A percentile compares a stretch with the other conserved stretches of the same genome.
phyloP scores from a whole-genome alignment of 1,140 invertebrate genomes.

The Cherax destructor region DNA sequence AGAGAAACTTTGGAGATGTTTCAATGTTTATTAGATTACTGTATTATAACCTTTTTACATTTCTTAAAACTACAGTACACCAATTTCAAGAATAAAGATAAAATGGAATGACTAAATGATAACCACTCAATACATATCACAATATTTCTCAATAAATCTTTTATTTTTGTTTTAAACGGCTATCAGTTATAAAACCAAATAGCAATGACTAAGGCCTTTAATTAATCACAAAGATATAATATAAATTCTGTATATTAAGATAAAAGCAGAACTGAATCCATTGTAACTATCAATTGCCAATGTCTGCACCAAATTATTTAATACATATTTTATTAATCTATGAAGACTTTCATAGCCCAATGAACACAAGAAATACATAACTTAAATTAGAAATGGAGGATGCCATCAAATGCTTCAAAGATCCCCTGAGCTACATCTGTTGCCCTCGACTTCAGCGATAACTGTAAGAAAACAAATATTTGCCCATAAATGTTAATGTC shows the following conservation, averaged over 20 bases:
- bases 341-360: background rate
- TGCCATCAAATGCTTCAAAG: constrained; percentile 94
- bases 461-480: constrained; percentile 78
- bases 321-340: background rate
- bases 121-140: background rate
- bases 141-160: background rate
- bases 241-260: background rate
- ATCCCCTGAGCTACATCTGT: constrained; percentile 94
- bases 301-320: background rate
- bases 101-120: constrained; percentile 6
- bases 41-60: constrained; percentile 16
- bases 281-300: background rate
- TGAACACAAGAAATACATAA: background rate
- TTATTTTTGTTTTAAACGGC: too few relatives aligned
- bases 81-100: constrained; percentile 1
- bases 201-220: background rate
- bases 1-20: background rate
- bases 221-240: background rate
- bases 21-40: background rate
- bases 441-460: constrained; percentile 93
- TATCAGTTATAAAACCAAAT: background rate
- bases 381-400: constrained; percentile 80
- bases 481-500: background rate
- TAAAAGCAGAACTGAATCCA: background rate
- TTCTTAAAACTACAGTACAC: background rate